phyloP scores from a whole-genome alignment of 1,140 invertebrate genomes.

The Oryctes rhinoceros region DNA sequence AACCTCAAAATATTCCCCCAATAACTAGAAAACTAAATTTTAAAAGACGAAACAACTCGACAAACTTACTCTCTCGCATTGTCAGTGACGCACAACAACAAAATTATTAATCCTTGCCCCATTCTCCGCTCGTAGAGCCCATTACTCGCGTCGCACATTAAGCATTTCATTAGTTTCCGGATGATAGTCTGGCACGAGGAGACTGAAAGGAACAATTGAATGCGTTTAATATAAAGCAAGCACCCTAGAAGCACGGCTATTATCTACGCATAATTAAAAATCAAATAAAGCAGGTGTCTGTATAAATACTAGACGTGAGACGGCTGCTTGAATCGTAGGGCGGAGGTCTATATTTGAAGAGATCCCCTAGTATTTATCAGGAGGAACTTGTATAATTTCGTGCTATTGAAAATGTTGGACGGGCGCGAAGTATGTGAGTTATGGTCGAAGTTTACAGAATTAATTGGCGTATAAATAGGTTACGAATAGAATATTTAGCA shows the following conservation, averaged over 20 bases:
- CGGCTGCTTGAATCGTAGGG: neutral
- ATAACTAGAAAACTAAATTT: too few relatives aligned
- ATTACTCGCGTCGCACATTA: neutral
- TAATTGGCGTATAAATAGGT: conserved; percentile 1
- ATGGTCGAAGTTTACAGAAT: neutral
- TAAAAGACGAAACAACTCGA: too few relatives aligned
- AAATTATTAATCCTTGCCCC: neutral
- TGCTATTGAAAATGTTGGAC: neutral
- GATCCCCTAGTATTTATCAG: neutral
- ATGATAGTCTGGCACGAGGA: neutral
- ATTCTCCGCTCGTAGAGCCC: neutral
- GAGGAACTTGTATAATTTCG: neutral
- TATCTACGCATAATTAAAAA: conserved; percentile 29
- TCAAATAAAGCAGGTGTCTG: conserved; percentile 32
- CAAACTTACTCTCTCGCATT: too few relatives aligned
- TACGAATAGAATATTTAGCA: neutral
- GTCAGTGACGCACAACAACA: neutral
- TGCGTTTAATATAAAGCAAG: neutral
- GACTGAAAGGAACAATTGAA: conserved; percentile 10
- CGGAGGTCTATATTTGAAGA: neutral
- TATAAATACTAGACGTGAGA: conserved; percentile 4
- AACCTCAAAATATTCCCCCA: too few relatives aligned
- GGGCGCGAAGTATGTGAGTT: neutral
- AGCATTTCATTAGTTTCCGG: conserved; percentile 19
- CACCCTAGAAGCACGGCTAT: neutral